Percentiles rank a stretch among this genome's conserved stretches.
These are phyloP conservation scores for Entomobrya proxima DNA, from an alignment of 2,888 invertebrate species.

Conservation along the genomic window DNA sequence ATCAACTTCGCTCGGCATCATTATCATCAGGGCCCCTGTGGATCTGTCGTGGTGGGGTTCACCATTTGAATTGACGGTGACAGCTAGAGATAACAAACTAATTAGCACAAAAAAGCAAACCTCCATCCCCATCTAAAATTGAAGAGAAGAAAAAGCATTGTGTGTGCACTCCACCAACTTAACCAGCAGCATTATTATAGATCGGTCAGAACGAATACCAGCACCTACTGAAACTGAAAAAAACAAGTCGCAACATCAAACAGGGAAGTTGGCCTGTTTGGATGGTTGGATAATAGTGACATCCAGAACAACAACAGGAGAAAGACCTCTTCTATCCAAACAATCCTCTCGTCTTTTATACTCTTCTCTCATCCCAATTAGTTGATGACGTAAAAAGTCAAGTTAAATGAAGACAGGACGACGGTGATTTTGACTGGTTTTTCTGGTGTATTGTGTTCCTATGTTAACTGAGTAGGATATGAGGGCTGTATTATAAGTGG, in stretches of 20 bases:
- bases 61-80: conserved; percentile 52
- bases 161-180: not conserved
- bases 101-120: conserved; percentile 50
- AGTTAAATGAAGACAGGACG: conserved; percentile 33
- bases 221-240: conserved; percentile 3
- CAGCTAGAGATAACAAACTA: conserved; percentile 66
- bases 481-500: not conserved
- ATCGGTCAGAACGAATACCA: not conserved
- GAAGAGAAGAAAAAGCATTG: not conserved
- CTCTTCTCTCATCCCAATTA: conserved; percentile 59
- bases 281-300: not conserved
- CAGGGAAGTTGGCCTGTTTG: conserved; percentile 27
- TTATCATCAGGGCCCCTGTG: conserved; percentile 43
- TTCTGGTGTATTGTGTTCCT: conserved; percentile 11
- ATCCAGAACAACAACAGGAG: conserved; percentile 17
- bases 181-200: not conserved
- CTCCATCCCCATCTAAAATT: not conserved
- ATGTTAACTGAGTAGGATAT: not conserved
- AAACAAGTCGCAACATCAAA: conserved; percentile 20
- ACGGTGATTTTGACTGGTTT: conserved; percentile 22
- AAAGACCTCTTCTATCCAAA: not conserved
- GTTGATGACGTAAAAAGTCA: conserved; percentile 45
- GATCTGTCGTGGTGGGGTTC: conserved; percentile 25
- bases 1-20: no score
- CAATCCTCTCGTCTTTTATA: no score